Percentiles rank a stretch among this genome's conserved stretches.
Evolutionary conservation across 2,113 vertebrate species (phyloP).

Genomic region (Rattus norvegicus): DNA sequence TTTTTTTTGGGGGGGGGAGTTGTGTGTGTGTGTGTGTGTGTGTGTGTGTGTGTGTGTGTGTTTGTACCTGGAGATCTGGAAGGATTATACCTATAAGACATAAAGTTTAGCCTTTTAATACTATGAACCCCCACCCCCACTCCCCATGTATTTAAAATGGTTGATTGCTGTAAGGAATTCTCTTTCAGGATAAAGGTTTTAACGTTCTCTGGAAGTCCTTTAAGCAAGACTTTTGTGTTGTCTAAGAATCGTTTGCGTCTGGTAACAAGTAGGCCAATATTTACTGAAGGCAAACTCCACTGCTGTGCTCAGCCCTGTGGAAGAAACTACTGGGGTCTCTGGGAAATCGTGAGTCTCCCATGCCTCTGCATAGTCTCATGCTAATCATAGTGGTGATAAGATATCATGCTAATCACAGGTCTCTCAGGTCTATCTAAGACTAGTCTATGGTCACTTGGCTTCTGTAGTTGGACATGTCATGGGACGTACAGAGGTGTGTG

Average conservation of each 20-base stretch:
- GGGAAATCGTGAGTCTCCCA: neutral
- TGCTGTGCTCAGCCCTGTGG: neutral
- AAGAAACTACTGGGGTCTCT: neutral
- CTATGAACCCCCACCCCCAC: neutral
- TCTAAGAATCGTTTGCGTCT: neutral
- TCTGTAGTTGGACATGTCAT: neutral
- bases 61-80: neutral
- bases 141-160: slow-evolving; percentile 29
- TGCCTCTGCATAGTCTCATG: neutral
- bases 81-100: neutral
- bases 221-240: neutral
- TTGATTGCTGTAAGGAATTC: neutral
- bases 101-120: slow-evolving; percentile 17
- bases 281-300: neutral
- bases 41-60: too few relatives aligned
- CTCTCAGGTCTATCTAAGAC: slow-evolving; percentile 3
- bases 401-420: neutral
- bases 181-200: neutral
- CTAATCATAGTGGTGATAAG: neutral
- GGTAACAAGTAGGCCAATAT: neutral
- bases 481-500: neutral
- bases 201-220: neutral
- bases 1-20: too few relatives aligned
- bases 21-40: too few relatives aligned
- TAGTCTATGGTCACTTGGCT: neutral